These are phyloP conservation scores for Stenolophus ochropezus DNA, from an alignment of 2,888 invertebrate genomes.

Conservation along the genomic window DNA sequence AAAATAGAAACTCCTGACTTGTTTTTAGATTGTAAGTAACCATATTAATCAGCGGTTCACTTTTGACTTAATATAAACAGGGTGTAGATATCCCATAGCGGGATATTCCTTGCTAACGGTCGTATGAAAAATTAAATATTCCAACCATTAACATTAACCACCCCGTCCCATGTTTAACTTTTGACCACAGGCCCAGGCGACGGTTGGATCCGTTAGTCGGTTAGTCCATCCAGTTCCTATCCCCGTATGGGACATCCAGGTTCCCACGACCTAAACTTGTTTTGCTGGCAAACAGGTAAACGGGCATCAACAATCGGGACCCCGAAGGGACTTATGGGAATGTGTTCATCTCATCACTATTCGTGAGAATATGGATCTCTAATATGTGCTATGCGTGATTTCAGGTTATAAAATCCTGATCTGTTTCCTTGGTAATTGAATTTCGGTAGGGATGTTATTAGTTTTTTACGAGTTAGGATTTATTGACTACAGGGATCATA, in stretches of 20 bases:
- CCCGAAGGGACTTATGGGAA: background rate
- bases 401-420: background rate
- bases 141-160: background rate
- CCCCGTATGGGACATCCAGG: background rate
- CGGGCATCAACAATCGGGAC: background rate
- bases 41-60: too few species aligned
- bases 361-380: background rate
- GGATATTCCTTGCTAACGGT: background rate
- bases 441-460: constrained; percentile 17
- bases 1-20: too few species aligned
- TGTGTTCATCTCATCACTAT: background rate
- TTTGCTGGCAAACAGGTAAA: constrained; percentile 27
- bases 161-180: background rate
- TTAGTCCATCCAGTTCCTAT: background rate
- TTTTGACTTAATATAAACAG: too few species aligned
- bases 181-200: background rate
- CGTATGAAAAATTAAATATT: background rate
- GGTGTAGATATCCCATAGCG: too few species aligned
- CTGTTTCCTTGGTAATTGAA: background rate
- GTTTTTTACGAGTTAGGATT: constrained; percentile 7
- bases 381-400: background rate
- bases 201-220: constrained; percentile 33
- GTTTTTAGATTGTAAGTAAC: too few species aligned
- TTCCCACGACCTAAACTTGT: constrained; percentile 41
- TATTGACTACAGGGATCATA: background rate